A percentile compares a stretch with the other conserved stretches of the same genome.
These are phyloP conservation scores for Ectemnius lituratus DNA, from an alignment of 2,888 invertebrate species.

Conservation along the genomic window DNA sequence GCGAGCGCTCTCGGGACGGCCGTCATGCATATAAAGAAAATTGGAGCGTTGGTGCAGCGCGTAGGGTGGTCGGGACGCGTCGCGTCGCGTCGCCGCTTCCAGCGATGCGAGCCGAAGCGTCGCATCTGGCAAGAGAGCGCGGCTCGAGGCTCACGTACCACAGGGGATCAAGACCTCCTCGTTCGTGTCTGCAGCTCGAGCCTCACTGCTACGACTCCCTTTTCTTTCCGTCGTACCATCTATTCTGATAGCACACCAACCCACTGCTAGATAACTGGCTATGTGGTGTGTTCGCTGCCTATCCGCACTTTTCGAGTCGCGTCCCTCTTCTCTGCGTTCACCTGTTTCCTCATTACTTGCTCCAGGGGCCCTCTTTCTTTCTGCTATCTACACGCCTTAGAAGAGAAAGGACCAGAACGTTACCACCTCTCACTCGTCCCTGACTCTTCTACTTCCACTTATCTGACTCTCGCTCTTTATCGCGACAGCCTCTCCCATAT, in stretches of 20 bases:
- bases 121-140: conserved; percentile 8
- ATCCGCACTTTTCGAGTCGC: conserved; percentile 2
- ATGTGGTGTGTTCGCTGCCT: not conserved
- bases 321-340: conserved; percentile 4
- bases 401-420: not conserved
- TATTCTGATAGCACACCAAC: conserved; percentile 4
- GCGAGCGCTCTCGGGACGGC: conserved; percentile 20
- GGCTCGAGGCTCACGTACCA: conserved; percentile 37
- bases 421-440: not conserved
- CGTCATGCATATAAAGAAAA: conserved; percentile 49
- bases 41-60: conserved; percentile 36
- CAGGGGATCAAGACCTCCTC: conserved; percentile 41
- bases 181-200: conserved; percentile 13
- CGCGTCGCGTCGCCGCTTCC: conserved; percentile 4
- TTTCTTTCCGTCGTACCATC: not conserved
- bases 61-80: conserved; percentile 13
- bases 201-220: conserved; percentile 29
- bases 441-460: not conserved
- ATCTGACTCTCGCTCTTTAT: not conserved
- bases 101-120: conserved; percentile 5
- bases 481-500: not conserved
- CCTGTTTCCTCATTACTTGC: conserved; percentile 8
- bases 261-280: not conserved
- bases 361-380: not conserved
- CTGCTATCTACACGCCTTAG: not conserved